Evolutionary conservation across 2,888 invertebrate species (phyloP).

Genomic region (Cheilosia pagana): DNA sequence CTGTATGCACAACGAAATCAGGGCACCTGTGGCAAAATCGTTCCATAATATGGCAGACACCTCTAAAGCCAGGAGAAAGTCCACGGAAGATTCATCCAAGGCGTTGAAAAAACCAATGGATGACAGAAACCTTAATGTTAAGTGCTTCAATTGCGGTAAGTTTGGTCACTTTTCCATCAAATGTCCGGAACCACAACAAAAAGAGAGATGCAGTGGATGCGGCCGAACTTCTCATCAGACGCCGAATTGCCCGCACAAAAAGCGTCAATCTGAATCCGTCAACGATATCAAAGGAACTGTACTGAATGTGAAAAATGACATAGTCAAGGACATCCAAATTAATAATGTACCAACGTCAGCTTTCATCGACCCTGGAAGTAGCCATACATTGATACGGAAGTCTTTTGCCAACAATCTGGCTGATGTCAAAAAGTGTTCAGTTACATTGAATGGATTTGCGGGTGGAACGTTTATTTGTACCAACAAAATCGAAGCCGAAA

Average conservation of each 20-base stretch:
- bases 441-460: constrained; percentile 54
- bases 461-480: constrained; percentile 50
- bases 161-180: constrained; percentile 37
- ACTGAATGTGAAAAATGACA: not conserved
- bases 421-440: not conserved
- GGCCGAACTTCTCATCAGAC: constrained; percentile 39
- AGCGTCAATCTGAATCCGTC: not conserved
- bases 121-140: constrained; percentile 4
- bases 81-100: too few relatives aligned
- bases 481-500: constrained; percentile 28
- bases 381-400: constrained; percentile 35
- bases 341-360: constrained; percentile 31
- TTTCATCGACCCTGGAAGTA: constrained; percentile 52
- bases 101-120: too few relatives aligned
- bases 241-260: not conserved
- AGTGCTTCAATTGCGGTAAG: constrained; percentile 49
- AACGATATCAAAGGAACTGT: constrained; percentile 10
- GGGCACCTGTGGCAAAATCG: not conserved
- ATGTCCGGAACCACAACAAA: constrained; percentile 50
- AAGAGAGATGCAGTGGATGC: constrained; percentile 32
- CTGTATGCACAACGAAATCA: constrained; percentile 55
- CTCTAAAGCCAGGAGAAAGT: not conserved
- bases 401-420: constrained; percentile 19
- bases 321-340: constrained; percentile 40
- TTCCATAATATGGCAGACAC: not conserved